phyloP scores from a whole-genome alignment of 2,888 invertebrate species.

The Campopleginae sp. region DNA sequence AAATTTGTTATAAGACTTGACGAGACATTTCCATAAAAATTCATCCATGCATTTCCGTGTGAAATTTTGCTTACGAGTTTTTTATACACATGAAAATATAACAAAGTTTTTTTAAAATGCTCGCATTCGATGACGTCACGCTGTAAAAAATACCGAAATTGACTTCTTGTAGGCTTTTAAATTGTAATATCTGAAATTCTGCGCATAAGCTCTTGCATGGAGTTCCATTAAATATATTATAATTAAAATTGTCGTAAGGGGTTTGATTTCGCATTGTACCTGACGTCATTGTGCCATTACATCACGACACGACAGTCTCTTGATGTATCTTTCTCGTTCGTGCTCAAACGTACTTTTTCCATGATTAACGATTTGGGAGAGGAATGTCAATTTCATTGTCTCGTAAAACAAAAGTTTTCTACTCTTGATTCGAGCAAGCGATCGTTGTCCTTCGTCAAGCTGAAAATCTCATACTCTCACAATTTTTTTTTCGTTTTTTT shows the following conservation, averaged over 20 bases:
- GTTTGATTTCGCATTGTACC: not conserved
- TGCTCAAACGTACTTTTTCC: not conserved
- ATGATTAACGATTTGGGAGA: not conserved
- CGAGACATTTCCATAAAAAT: not conserved
- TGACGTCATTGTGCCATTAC: not conserved
- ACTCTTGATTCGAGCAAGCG: not conserved
- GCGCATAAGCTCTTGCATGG: not conserved
- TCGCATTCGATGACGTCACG: too few species aligned
- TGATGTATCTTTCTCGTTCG: not conserved
- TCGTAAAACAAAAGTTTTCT: not conserved
- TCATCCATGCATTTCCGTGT: not conserved
- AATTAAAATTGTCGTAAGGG: not conserved
- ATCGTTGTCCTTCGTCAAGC: not conserved
- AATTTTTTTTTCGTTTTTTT: not conserved
- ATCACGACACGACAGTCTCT: slow-evolving; percentile 6
- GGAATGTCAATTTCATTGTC: slow-evolving; percentile 15
- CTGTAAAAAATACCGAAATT: too few species aligned
- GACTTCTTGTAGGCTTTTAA: too few species aligned
- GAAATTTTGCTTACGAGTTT: not conserved
- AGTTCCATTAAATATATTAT: not conserved
- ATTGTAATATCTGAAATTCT: not conserved
- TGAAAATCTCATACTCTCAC: not conserved
- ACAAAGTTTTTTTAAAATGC: too few species aligned
- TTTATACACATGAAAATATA: too few species aligned
- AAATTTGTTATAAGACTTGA: slow-evolving; percentile 10